These are phyloP conservation scores for Lasiommata megera DNA, from an alignment of 2,888 invertebrate species.

Conservation along the genomic window DNA sequence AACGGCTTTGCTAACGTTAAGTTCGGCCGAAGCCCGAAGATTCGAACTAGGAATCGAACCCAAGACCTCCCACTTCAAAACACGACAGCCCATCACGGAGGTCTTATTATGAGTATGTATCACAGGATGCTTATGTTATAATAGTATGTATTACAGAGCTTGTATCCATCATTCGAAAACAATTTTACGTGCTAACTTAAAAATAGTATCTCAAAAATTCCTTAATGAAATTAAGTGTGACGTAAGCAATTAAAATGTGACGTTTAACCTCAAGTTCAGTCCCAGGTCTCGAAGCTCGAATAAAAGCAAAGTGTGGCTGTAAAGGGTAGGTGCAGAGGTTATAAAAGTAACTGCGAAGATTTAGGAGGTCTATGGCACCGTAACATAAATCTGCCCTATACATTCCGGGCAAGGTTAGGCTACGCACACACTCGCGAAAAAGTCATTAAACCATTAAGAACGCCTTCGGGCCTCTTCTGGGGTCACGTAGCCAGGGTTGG, in stretches of 20 bases:
- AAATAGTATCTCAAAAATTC: too few relatives aligned
- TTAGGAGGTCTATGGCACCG: conserved; percentile 27
- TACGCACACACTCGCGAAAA: conserved; percentile 33
- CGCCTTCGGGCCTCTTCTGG: conserved; percentile 21
- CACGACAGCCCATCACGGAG: too few relatives aligned
- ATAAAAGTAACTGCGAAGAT: conserved; percentile 33
- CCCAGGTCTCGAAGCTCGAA: conserved; percentile 7
- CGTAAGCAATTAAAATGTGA: neutral
- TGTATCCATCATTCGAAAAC: too few relatives aligned
- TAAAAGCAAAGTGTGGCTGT: conserved; percentile 15
- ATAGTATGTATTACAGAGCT: too few relatives aligned
- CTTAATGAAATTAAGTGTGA: too few relatives aligned
- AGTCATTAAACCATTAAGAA: conserved; percentile 39
- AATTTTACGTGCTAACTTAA: too few relatives aligned
- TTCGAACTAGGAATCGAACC: too few relatives aligned
- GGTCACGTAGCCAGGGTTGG: conserved; percentile 28
- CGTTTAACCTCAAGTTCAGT: neutral
- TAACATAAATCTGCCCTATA: conserved; percentile 35
- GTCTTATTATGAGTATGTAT: too few relatives aligned
- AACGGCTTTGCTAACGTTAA: too few relatives aligned
- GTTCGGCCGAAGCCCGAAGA: too few relatives aligned
- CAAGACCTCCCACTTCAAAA: too few relatives aligned
- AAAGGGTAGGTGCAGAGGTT: conserved; percentile 23
- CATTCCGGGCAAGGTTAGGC: conserved; percentile 31
- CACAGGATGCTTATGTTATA: too few relatives aligned